These are phyloP conservation scores for Laticauda colubrina DNA, from an alignment of 2,113 vertebrate genomes.

Conservation along the genomic window DNA sequence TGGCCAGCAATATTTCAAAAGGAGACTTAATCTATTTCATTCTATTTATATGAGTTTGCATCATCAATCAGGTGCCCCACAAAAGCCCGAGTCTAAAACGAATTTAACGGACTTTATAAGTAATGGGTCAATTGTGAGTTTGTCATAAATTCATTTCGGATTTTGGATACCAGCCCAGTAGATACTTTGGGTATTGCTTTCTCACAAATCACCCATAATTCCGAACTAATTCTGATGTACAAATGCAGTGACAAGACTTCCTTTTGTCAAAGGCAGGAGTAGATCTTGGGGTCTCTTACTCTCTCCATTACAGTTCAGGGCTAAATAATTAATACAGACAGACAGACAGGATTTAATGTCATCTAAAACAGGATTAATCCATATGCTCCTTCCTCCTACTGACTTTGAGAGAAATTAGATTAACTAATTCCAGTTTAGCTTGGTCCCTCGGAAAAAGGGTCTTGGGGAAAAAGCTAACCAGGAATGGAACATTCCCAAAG, in stretches of 20 bases:
- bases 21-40: conserved; percentile 62
- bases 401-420: not conserved
- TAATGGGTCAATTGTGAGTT: conserved; percentile 65
- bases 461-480: not conserved
- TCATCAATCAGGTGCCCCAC: conserved; percentile 62
- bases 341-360: not conserved
- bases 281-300: not conserved
- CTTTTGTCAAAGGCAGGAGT: conserved; percentile 31
- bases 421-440: not conserved
- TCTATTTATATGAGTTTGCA: conserved; percentile 52
- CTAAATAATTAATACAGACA: conserved; percentile 46
- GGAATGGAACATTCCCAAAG: not conserved
- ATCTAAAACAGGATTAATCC: not conserved
- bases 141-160: conserved; percentile 62
- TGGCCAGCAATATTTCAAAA: conserved; percentile 61
- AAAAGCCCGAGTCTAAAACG: conserved; percentile 51
- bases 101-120: conserved; percentile 65
- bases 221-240: conserved; percentile 49
- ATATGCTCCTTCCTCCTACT: not conserved
- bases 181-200: conserved; percentile 61
- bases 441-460: not conserved
- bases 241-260: conserved; percentile 49
- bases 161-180: conserved; percentile 59
- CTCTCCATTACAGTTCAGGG: conserved; percentile 15
- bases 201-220: conserved; percentile 60